Evolutionary conservation across 2,797 vertebrate genomes (phyloP).

Genomic region (Megaceryle alcyon): DNA sequence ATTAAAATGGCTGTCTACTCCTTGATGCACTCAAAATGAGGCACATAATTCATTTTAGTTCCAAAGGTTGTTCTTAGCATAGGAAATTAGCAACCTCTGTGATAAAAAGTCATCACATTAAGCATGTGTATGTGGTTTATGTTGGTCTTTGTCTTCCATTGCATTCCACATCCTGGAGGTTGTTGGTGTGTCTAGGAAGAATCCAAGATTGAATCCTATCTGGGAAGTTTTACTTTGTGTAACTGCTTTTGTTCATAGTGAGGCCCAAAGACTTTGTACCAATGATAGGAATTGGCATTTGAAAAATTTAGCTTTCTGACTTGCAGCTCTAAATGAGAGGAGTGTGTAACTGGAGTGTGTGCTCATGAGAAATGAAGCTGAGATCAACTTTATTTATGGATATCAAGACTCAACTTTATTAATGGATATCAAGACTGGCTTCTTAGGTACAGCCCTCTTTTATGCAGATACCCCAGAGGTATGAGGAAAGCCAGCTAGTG

Average conservation of each 20-base stretch:
- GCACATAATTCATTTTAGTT: constrained; percentile 30
- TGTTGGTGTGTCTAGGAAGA: not conserved
- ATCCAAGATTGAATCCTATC: not conserved
- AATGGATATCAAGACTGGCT: not conserved
- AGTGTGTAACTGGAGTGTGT: not conserved
- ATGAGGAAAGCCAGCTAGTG: not conserved
- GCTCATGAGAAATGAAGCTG: not conserved
- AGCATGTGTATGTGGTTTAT: not conserved
- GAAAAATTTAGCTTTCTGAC: not conserved
- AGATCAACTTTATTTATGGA: not conserved
- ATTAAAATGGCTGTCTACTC: constrained; percentile 56
- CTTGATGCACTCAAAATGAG: constrained; percentile 56
- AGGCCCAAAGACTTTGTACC: not conserved
- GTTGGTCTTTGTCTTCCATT: constrained; percentile 16
- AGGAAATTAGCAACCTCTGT: not conserved
- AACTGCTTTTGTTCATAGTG: not conserved
- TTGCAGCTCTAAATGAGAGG: not conserved
- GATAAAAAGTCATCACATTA: constrained; percentile 28
- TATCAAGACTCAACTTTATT: not conserved
- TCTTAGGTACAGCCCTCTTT: not conserved
- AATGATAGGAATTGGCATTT: not conserved
- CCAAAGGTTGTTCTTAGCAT: constrained; percentile 43
- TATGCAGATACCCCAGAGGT: not conserved
- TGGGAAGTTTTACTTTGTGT: not conserved
- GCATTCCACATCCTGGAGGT: not conserved